Evolutionary conservation across 1,140 invertebrate species (phyloP).

Genomic region (Brachionus koreanus): DNA sequence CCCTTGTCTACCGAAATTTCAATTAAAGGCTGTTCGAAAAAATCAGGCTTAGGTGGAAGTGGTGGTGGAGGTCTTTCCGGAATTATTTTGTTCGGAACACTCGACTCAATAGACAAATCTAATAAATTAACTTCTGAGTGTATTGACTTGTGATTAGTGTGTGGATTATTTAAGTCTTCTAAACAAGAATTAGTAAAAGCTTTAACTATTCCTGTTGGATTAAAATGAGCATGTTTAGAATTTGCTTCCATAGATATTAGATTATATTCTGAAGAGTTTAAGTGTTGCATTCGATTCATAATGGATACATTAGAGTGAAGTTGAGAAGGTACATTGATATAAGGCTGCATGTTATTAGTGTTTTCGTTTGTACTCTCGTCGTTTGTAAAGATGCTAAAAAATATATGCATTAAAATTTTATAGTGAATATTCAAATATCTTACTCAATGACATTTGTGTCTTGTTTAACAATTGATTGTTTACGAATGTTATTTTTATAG

Average conservation of each 20-base stretch:
- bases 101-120: not conserved
- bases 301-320: constrained; percentile 16
- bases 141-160: not conserved
- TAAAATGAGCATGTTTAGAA: not conserved
- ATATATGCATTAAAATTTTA: not conserved
- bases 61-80: constrained; percentile 25
- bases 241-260: not conserved
- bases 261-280: not conserved
- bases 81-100: not conserved
- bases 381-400: not conserved
- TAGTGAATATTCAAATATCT: not conserved
- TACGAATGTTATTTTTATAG: constrained; percentile 19
- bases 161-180: not conserved
- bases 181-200: constrained; percentile 5
- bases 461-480: not conserved
- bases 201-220: constrained; percentile 11
- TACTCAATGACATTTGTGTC: not conserved
- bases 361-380: not conserved
- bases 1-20: not conserved
- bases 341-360: not conserved
- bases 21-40: not conserved
- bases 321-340: constrained; percentile 20
- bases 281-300: not conserved
- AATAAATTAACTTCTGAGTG: constrained; percentile 14
- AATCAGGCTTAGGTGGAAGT: not conserved